Evolutionary conservation across 2,797 vertebrate species (phyloP), one percentile per base, ranked within the genome.

Genomic region (Distichodus sexfasciatus): DNA sequence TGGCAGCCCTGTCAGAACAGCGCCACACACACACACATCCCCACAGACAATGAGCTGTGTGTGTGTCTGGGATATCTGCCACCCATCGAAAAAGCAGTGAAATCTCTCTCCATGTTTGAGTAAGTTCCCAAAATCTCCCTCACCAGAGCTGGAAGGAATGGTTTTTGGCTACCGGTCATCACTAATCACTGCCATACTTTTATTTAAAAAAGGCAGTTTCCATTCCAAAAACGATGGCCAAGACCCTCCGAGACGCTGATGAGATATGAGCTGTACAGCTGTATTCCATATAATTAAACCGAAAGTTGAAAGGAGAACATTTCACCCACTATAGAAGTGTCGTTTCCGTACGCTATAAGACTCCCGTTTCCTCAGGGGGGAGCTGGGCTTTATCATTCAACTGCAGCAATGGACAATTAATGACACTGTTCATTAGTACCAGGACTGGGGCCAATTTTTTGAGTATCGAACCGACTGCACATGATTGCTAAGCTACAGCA

Each of bases 1-100:
- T 67, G 66, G 71, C 63, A 60, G 54, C 50, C 29, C 33, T 80
- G 76, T 76, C 79, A 78, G 68, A 69, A 60, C 55, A 36, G 17
- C 70, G 48, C 50, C 68, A 55, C 66, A 69, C 48, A 17, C 44
- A 33, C 23, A 36, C 36, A 57, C 57, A 58, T 38, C 65, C 57
- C 72, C 65, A 75, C 65, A 75, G 55, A 77, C 75, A 75, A 51
- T 55, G 71, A 61, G 57, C 46, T 74, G 57, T 66, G 65, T 82
- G 73, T 55, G 51, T 55, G 12, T 57, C 17, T 68, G 48, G 67
- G 55, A n/a, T 51, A 57, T 47, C 29, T 61, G 46, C 38, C n/a
- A n/a, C n/a, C n/a, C n/a, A n/a, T n/a, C n/a, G n/a, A 65, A 44
- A 70, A 68, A 59, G 44, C 46, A 26, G 9, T 44, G 53, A 38